Evolutionary conservation across 2,888 invertebrate genomes (phyloP), one percentile per base, ranked within the genome.

Genomic region (Athalia rosae): DNA sequence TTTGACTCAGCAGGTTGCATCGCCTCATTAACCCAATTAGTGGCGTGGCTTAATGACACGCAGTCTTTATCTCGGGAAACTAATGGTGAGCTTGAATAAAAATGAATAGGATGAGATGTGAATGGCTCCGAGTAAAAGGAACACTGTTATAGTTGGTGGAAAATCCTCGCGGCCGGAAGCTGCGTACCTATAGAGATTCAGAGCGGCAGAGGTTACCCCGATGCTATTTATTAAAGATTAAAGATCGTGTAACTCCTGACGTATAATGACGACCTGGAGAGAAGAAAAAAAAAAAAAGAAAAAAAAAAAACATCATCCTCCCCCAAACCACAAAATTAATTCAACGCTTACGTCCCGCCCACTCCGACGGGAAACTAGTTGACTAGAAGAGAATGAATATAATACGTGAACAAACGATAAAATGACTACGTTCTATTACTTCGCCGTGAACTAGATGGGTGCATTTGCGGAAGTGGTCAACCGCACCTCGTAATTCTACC

Each of bases 11-110:
- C 76, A 79, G 82, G 83, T 82, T 82, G 71, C 83, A 84, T 84
- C 85, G 83, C 84, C 85, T 87, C 86, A 87, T 87, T 87, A 87
- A 87, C 86, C 87, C 85, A 87, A 87, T 87, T 87, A 87, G 84
- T 53, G 64, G 53, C 82, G 81, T 81, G 81, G 82, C 85, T 84
- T 83, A 84, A 86, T 85, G 85, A 85, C 83, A 84, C 83, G 83
- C 83, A 80, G 78, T 69, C 79, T 79, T 81, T 79, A 80, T 78
- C 76, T 79, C 80, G 61, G 48, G 48, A 59, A 28, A 59, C 74
- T 62, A 74, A 74, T 71, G 56, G 56, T 28, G 71, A 58, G 71
- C 56, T 71, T 71, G 45, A 45, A 47, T 47, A 64, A 64, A 71
- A 71, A 71, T 56, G 71, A 71, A 71, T 71, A 71, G 71, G 56